Evolutionary conservation across 2,888 invertebrate species (phyloP).

Genomic region (Campaea margaritaria): DNA sequence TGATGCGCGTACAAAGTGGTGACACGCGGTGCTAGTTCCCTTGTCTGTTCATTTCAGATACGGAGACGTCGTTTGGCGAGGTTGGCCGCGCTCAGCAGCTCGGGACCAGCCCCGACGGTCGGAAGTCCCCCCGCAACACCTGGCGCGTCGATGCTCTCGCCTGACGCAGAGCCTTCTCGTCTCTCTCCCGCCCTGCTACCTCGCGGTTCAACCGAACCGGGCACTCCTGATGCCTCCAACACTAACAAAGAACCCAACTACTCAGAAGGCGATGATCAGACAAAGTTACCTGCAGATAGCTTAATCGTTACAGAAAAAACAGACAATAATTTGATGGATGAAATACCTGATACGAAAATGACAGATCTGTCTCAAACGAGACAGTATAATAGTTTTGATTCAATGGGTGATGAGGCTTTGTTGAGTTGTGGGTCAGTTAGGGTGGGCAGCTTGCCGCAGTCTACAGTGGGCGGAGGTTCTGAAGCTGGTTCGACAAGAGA

Average conservation of each 20-base stretch:
- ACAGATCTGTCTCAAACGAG: conserved; percentile 80
- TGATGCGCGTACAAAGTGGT: conserved; percentile 56
- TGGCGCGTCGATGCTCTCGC: conserved; percentile 70
- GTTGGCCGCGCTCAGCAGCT: conserved; percentile 86
- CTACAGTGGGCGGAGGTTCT: conserved; percentile 63
- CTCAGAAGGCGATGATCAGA: conserved; percentile 70
- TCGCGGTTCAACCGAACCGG: conserved; percentile 65
- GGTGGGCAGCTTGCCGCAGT: conserved; percentile 71
- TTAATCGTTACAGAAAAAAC: conserved; percentile 82
- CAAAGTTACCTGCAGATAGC: conserved; percentile 75
- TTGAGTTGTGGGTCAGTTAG: conserved; percentile 78
- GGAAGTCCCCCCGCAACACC: conserved; percentile 80
- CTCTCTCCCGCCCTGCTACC: conserved; percentile 60
- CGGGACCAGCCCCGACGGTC: conserved; percentile 76
- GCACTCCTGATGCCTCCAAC: conserved; percentile 64
- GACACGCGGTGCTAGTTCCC: conserved; percentile 64
- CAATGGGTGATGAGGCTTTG: conserved; percentile 78
- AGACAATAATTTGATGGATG: conserved; percentile 77
- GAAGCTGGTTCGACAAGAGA: conserved; percentile 72
- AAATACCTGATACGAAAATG: conserved; percentile 83
- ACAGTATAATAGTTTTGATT: conserved; percentile 81
- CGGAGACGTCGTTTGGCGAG: conserved; percentile 90
- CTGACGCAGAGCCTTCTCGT: conserved; percentile 58
- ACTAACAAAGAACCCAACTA: conserved; percentile 73
- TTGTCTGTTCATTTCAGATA: conserved; percentile 84